Conservation (phyloP, 2,113 vertebrate species). For the Sitta europaea region DNA sequence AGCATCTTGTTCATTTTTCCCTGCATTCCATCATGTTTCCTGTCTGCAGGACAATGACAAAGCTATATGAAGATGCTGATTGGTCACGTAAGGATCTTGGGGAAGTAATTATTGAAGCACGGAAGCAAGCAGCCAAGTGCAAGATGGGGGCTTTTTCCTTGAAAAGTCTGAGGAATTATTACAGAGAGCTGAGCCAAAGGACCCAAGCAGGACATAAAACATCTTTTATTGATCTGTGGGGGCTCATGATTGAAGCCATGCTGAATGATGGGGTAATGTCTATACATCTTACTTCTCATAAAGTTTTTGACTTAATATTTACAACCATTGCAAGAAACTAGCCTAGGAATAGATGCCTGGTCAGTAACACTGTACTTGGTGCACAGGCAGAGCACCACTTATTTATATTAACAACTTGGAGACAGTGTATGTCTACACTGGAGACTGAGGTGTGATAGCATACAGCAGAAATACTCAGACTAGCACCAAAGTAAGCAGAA, state of each 20-base stretch:
- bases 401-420: neutral
- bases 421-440: neutral
- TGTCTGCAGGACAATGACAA: conserved; percentile 77
- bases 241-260: conserved; percentile 79
- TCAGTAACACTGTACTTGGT: neutral
- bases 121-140: conserved; percentile 74
- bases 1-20: neutral
- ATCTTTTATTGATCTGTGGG: conserved; percentile 82
- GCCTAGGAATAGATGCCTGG: neutral
- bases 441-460: neutral
- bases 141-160: conserved; percentile 65
- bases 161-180: conserved; percentile 73
- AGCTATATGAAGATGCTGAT: conserved; percentile 77
- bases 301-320: neutral
- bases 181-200: conserved; percentile 70
- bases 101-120: conserved; percentile 60
- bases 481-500: neutral
- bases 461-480: neutral
- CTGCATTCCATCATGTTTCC: neutral
- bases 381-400: neutral
- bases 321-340: neutral
- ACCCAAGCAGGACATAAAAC: conserved; percentile 76
- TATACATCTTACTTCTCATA: neutral
- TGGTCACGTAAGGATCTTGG: conserved; percentile 83
- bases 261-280: conserved; percentile 77